Evolutionary conservation across 2,113 vertebrate species (phyloP), one percentile per base, ranked within the genome.

Genomic region (Rhombomys opimus): DNA sequence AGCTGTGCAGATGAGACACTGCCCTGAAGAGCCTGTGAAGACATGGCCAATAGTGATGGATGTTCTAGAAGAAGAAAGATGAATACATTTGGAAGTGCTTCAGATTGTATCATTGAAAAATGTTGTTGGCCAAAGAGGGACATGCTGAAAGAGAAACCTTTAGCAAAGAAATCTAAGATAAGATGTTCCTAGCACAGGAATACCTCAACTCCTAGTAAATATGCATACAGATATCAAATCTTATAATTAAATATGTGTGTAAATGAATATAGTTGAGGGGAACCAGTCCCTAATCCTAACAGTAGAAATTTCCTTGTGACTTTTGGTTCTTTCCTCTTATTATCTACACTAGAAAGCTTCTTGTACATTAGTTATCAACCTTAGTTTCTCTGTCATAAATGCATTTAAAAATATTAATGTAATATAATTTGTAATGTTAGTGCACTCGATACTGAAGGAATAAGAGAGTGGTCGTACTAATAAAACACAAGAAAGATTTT

Each of bases 341-440:
- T 78, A 65, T 68, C 46, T 94, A 12, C 10, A 73, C n/a, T 30
- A 88, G 72, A 91, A 93, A 87, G 68, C 5, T 70, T 93, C 73
- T n/a, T 90, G 25, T 95, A 35, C 75, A 77, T 80, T 20, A 94
- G 35, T 68, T 25, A 57, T 23, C 77, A 94, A 68, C 7, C 9
- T 84, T 81, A 75, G n/a, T 72, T 92, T 94, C 68, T 72, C 87
- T 89, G 87, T 85, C 89, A 81, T 88, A 94, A 93, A 41, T 84
- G 14, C 18, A 73, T 96, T 90, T 88, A 22, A 80, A 95, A 93
- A 61, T 63, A 35, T 86, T 70, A 61, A 38, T 94, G 52, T 54
- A 18, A 86, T 88, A 32, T 78, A 41, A 81, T 54, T 54, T 35
- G 50, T 9, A 46, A 76, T 88, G 70, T 88, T 20, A 76, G 61